Conservation (phyloP, 2,888 invertebrate species). For the Hirtodrosophila cameraria region DNA sequence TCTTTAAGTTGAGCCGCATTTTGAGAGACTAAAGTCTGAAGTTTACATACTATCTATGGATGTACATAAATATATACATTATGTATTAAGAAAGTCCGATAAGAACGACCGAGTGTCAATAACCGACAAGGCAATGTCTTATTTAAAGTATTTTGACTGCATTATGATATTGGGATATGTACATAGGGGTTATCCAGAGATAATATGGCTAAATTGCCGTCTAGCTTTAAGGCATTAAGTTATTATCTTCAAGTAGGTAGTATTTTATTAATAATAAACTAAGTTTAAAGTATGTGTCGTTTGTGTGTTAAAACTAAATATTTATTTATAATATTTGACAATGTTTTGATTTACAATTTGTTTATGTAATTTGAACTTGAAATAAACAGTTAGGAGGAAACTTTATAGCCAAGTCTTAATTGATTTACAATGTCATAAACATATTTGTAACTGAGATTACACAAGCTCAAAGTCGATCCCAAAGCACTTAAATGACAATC, state of each 20-base stretch:
- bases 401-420: not conserved
- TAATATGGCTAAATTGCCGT: slow-evolving; percentile 22
- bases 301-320: slow-evolving; percentile 3
- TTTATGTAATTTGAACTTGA: slow-evolving; percentile 1
- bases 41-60: slow-evolving; percentile 20
- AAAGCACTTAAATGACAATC: slow-evolving; percentile 1
- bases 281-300: no score
- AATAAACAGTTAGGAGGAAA: slow-evolving; percentile 3
- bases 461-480: slow-evolving; percentile 27
- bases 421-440: slow-evolving; percentile 21
- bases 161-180: not conserved
- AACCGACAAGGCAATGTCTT: slow-evolving; percentile 41
- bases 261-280: no score
- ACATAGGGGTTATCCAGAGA: slow-evolving; percentile 22
- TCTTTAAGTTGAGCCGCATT: no score
- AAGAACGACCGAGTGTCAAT: slow-evolving; percentile 46
- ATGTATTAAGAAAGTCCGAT: slow-evolving; percentile 22
- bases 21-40: slow-evolving; percentile 26
- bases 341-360: slow-evolving; percentile 19
- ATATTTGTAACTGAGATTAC: slow-evolving; percentile 16
- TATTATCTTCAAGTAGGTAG: not conserved
- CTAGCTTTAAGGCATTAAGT: not conserved
- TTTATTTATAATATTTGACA: not conserved
- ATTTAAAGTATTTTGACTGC: slow-evolving; percentile 21
- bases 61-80: not conserved